Conservation (phyloP, 2,888 invertebrate species). For the Cheiracanthium punctorium region DNA sequence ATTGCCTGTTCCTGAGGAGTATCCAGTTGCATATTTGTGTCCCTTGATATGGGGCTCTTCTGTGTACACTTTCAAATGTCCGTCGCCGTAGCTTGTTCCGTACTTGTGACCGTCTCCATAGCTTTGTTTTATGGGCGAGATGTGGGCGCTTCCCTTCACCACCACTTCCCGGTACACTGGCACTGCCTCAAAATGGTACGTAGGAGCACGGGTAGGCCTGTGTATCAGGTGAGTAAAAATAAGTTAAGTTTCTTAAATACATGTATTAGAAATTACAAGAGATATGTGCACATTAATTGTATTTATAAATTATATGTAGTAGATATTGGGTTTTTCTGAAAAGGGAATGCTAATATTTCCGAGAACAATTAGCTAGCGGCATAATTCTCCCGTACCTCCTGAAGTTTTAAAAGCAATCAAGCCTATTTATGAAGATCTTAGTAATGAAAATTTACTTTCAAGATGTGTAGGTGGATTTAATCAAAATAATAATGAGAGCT, state of each 20-base stretch:
- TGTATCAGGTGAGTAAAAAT: not conserved
- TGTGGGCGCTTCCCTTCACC: conserved; percentile 34
- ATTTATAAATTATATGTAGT: no score
- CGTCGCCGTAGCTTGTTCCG: conserved; percentile 58
- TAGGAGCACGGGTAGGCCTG: conserved; percentile 20
- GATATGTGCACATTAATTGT: no score
- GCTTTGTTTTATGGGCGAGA: conserved; percentile 31
- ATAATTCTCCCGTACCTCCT: no score
- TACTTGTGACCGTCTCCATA: conserved; percentile 64
- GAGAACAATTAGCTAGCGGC: no score
- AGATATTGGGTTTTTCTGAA: no score
- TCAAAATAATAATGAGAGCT: no score
- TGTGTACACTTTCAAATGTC: conserved; percentile 49
- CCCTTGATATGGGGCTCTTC: conserved; percentile 43
- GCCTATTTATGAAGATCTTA: no score
- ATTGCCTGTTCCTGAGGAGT: conserved; percentile 18
- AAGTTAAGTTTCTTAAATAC: not conserved
- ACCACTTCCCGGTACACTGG: conserved; percentile 62
- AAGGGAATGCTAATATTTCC: no score
- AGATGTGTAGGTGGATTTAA: no score
- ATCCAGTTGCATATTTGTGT: conserved; percentile 41
- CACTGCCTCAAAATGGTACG: conserved; percentile 41
- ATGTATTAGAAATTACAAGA: not conserved
- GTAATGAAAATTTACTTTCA: no score
- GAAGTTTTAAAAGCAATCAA: no score